Base-by-base conservation (phyloP, 2,113 vertebrate species). In the Muscicapa adusta region DNA sequence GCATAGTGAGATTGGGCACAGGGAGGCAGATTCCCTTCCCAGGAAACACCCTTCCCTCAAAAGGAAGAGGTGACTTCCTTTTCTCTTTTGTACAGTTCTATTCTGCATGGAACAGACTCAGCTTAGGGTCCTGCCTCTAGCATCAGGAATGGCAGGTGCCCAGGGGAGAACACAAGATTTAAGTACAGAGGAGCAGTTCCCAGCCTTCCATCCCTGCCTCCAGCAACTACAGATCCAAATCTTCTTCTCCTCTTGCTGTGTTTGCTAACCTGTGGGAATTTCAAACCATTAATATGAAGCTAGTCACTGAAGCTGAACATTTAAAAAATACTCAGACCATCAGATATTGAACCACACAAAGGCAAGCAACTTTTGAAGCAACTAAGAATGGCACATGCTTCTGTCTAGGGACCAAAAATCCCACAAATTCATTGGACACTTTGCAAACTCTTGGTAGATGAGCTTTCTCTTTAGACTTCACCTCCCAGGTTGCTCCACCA, bases 161-260 rank as follows among this genome's bases (percentile, higher is more conserved):
- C 34, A 33, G 5, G 6, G 54, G 33, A 81, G 25, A 66, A 45
- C 14, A 58, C 4, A 66, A 26, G 18, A 77, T 66, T 36, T 61
- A 85, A 80, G 61, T 6, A 60, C 4, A 76, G 72, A 53, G 33
- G 18, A 86, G 53, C 0, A 17, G 15, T 78, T 31, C 36, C 12
- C 22, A 78, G n/a, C 14, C 36, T 63, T 68, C 53, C 31, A 42
- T 60, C 24, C 19, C 29, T 78, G 40, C 68, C 70, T 91, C 26
- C 68, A 72, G 70, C 34, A 87, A 28, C n/a, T 63, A 50, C 9
- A 47, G 45, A 79, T 24, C 33, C 50, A 79, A 58, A 67, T 14
- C 43, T 31, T 20, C 19, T 0, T 20, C 19, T 0, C 5, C 9
- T 85, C 18, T n/a, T 77, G 28, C 70, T 61, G 9, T 51, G 8